Conservation (phyloP, 1,140 invertebrate genomes). For the Musca domestica region DNA sequence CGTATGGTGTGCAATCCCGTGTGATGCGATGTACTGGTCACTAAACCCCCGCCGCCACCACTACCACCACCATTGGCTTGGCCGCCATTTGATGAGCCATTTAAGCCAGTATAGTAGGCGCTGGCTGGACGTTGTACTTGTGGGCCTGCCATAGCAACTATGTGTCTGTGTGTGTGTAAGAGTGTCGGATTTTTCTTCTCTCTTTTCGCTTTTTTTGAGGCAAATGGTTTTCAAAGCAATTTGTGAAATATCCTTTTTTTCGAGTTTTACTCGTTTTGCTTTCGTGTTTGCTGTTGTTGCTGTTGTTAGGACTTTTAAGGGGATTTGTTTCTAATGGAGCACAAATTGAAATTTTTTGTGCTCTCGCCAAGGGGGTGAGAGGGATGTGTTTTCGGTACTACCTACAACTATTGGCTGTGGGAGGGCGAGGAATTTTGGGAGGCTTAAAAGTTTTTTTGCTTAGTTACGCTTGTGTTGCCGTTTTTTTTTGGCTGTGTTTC, state of each 20-base stretch:
- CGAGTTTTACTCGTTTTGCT: background rate
- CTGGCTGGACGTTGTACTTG: constrained; percentile 49
- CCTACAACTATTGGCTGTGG: background rate
- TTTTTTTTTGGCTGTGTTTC: too few species aligned
- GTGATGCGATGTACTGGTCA: constrained; percentile 46
- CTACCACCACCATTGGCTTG: constrained; percentile 28
- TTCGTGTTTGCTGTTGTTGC: background rate
- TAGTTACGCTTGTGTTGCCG: background rate
- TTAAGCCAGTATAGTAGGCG: constrained; percentile 48
- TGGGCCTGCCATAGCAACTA: constrained; percentile 41
- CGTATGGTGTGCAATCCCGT: constrained; percentile 46
- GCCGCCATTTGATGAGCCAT: constrained; percentile 31
- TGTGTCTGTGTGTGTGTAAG: too few species aligned
- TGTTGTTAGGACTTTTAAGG: too few species aligned
- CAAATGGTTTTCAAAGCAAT: background rate
- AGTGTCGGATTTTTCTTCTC: background rate
- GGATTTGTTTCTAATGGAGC: constrained; percentile 1
- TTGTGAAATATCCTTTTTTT: too few species aligned
- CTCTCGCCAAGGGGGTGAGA: background rate
- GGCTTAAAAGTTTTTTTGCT: background rate
- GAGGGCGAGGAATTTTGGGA: background rate
- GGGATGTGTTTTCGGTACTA: background rate
- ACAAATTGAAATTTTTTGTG: background rate
- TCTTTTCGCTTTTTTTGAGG: background rate
- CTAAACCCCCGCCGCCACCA: constrained; percentile 12